These are phyloP conservation scores for Oedothorax gibbosus DNA, from an alignment of 1,140 invertebrate species.

Conservation along the genomic window DNA sequence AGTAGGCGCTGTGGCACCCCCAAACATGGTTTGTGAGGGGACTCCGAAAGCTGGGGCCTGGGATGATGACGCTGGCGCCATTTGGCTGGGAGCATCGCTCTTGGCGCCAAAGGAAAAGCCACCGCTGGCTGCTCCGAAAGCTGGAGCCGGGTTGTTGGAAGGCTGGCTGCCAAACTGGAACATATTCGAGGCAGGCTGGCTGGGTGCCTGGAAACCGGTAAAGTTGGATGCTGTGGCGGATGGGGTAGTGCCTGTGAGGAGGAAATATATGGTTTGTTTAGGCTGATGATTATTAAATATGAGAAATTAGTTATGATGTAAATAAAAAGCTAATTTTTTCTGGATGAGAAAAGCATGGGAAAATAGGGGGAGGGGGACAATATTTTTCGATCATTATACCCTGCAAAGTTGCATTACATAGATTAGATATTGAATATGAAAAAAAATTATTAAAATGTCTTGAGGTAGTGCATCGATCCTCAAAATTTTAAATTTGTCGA, in stretches of 20 bases:
- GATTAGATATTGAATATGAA: no score
- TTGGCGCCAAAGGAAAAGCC: conserved; percentile 34
- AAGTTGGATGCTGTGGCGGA: neutral
- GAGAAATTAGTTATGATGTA: no score
- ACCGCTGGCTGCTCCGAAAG: neutral
- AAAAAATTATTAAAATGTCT: no score
- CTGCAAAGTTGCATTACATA: no score
- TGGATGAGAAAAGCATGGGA: no score
- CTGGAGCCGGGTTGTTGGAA: conserved; percentile 5
- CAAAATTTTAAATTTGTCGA: neutral
- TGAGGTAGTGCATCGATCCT: neutral
- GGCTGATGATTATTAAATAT: no score
- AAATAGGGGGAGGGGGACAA: no score
- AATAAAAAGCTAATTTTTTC: no score
- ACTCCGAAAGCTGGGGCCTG: conserved; percentile 14
- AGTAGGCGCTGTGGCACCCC: conserved; percentile 6
- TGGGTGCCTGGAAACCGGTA: conserved; percentile 18
- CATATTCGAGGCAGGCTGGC: neutral
- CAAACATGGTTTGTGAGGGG: conserved; percentile 7
- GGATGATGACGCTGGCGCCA: neutral
- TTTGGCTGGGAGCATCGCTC: conserved; percentile 5
- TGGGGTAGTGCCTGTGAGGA: neutral
- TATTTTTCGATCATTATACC: no score
- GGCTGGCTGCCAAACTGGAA: conserved; percentile 53
- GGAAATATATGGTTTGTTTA: neutral